Evolutionary conservation across 2,888 invertebrate species (phyloP).

Genomic region (Nebria salina): DNA sequence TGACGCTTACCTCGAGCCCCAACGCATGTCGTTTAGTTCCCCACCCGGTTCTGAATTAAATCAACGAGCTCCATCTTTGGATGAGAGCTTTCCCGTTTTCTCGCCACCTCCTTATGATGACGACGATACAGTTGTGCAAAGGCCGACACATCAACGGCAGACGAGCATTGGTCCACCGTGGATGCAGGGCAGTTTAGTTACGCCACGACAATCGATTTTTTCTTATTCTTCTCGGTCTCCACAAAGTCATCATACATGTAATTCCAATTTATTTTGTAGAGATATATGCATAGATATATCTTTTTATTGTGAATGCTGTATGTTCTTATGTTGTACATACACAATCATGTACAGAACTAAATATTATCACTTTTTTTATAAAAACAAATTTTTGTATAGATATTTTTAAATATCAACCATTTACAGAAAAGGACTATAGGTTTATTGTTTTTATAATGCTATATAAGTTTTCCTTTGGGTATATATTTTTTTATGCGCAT

Average conservation of each 20-base stretch:
- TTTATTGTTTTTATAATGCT: too few relatives aligned
- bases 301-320: neutral
- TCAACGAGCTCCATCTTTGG: slow-evolving; percentile 75
- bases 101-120: slow-evolving; percentile 79
- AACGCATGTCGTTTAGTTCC: slow-evolving; percentile 82
- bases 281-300: slow-evolving; percentile 31
- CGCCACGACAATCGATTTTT: slow-evolving; percentile 78
- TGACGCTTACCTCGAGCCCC: slow-evolving; percentile 87
- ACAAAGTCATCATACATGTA: slow-evolving; percentile 92
- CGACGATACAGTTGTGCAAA: slow-evolving; percentile 60
- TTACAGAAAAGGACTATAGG: neutral
- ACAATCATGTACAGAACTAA: slow-evolving; percentile 32
- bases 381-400: slow-evolving; percentile 9
- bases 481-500: too few relatives aligned
- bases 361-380: slow-evolving; percentile 31
- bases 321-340: slow-evolving; percentile 35
- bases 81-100: slow-evolving; percentile 86
- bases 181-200: slow-evolving; percentile 64
- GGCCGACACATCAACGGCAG: slow-evolving; percentile 58
- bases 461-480: too few relatives aligned
- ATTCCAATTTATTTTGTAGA: slow-evolving; percentile 56
- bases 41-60: slow-evolving; percentile 79
- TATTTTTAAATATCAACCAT: neutral
- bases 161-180: slow-evolving; percentile 67
- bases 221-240: slow-evolving; percentile 80